phyloP scores from a whole-genome alignment of 2,888 invertebrate genomes.

The Drosophila nr. perissopoda region DNA sequence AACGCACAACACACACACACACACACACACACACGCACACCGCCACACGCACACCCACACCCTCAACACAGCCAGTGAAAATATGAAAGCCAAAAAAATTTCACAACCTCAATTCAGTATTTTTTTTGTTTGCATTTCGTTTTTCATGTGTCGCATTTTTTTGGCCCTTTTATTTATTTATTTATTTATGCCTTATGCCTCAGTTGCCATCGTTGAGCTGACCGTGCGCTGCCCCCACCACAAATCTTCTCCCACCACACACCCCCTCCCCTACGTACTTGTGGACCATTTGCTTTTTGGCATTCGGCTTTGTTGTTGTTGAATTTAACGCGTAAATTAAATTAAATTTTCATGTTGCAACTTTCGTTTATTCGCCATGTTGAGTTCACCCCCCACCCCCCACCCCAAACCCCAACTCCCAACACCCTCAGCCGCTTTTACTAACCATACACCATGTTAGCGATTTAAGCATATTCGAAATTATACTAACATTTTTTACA shows the following conservation, averaged over 20 bases:
- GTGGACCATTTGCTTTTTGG: conserved; percentile 61
- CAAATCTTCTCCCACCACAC: not conserved
- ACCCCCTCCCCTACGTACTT: not conserved
- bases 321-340: conserved; percentile 48
- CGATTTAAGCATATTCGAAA: not conserved
- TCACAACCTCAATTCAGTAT: conserved; percentile 26
- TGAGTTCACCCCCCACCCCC: not conserved
- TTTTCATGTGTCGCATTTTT: conserved; percentile 25
- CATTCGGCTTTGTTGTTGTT: conserved; percentile 36
- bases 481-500: not conserved
- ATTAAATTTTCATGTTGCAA: conserved; percentile 54
- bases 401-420: not conserved
- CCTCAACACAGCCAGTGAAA: not conserved
- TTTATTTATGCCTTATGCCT: conserved; percentile 36
- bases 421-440: not conserved
- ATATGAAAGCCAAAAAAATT: not conserved
- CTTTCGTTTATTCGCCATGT: conserved; percentile 19
- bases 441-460: conserved; percentile 14
- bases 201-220: conserved; percentile 24
- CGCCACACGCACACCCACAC: not conserved
- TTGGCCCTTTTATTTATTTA: conserved; percentile 20
- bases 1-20: conserved; percentile 16
- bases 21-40: conserved; percentile 4
- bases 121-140: conserved; percentile 1
- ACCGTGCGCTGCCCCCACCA: conserved; percentile 16